Evolutionary conservation across 2,888 invertebrate genomes (phyloP).

Genomic region (Nomada hirtipes): DNA sequence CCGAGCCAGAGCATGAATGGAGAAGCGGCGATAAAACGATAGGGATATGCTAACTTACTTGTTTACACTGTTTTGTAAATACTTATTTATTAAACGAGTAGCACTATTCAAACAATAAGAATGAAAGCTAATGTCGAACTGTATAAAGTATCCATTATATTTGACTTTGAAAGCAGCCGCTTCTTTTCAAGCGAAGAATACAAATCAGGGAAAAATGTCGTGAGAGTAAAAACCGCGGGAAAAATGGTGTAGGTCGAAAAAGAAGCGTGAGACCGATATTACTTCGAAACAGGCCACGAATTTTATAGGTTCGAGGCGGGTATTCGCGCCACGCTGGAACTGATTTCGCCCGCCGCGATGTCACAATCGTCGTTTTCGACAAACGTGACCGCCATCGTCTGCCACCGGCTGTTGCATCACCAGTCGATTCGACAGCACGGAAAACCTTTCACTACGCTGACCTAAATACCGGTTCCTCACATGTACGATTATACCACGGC

Average conservation of each 20-base stretch:
- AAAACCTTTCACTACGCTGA: conserved; percentile 73
- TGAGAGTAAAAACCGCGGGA: not conserved
- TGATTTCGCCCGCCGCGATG: conserved; percentile 54
- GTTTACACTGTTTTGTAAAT: not conserved
- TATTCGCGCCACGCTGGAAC: conserved; percentile 23
- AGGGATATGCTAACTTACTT: not conserved
- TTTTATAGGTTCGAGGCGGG: not conserved
- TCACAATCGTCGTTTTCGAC: conserved; percentile 68
- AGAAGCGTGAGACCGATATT: not conserved
- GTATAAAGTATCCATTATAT: too few species aligned
- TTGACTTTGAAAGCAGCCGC: too few species aligned
- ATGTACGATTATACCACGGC: conserved; percentile 36
- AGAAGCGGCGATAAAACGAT: conserved; percentile 1
- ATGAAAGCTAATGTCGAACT: too few species aligned
- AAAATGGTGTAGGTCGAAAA: not conserved
- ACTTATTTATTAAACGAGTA: too few species aligned
- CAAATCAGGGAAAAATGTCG: too few species aligned
- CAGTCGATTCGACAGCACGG: conserved; percentile 74
- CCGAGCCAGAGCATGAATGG: conserved; percentile 35
- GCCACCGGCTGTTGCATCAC: conserved; percentile 67
- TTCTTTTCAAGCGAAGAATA: too few species aligned
- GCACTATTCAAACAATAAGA: too few species aligned
- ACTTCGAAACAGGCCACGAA: conserved; percentile 12
- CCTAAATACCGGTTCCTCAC: conserved; percentile 59
- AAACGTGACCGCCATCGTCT: conserved; percentile 64